A percentile compares a stretch with the other conserved stretches of the same genome.
These are phyloP conservation scores for Spilogale gracilis DNA, from an alignment of 2,113 vertebrate genomes.

Conservation along the genomic window DNA sequence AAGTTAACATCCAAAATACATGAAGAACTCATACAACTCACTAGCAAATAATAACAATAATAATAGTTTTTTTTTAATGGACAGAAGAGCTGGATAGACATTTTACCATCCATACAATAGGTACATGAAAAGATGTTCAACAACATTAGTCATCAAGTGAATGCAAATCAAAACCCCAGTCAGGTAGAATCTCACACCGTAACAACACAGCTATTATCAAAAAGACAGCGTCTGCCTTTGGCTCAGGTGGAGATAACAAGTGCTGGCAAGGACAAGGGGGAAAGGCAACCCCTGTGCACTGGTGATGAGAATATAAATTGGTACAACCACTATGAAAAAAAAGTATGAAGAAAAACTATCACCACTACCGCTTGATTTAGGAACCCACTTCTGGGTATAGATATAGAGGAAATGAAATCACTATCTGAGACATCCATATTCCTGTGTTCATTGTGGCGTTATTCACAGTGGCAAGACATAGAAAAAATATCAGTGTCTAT, in stretches of 20 bases:
- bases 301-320: neutral
- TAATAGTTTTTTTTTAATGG: neutral
- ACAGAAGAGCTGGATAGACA: neutral
- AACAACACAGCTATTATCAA: neutral
- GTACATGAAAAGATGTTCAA: neutral
- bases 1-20: neutral
- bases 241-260: neutral
- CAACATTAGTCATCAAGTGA: neutral
- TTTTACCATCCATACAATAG: neutral
- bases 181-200: neutral
- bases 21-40: neutral
- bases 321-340: neutral
- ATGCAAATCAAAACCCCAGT: neutral
- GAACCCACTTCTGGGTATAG: neutral
- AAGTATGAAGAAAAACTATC: neutral
- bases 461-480: neutral
- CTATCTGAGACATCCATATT: neutral
- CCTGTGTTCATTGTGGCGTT: neutral
- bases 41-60: neutral
- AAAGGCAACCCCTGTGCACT: neutral
- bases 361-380: neutral
- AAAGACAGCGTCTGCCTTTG: neutral
- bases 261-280: neutral
- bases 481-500: neutral
- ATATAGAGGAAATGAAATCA: constrained; percentile 11